These are phyloP conservation scores for Forficula auricularia DNA, from an alignment of 1,140 invertebrate genomes.

Conservation along the genomic window DNA sequence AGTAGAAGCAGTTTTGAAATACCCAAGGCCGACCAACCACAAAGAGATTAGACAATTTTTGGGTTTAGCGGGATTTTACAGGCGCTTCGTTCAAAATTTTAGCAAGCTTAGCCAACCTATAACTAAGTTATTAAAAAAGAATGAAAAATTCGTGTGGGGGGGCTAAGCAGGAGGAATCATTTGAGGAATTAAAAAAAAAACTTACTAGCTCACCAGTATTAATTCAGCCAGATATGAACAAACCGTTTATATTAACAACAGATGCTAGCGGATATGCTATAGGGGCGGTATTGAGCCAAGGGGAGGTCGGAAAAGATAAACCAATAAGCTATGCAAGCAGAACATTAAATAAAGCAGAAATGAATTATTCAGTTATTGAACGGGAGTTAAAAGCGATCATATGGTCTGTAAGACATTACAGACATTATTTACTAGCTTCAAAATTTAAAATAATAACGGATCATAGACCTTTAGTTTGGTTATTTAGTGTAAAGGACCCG, in stretches of 20 bases:
- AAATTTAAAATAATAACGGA: constrained; percentile 20
- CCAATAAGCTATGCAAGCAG: constrained; percentile 7
- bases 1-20: constrained; percentile 13
- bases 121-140: constrained; percentile 4
- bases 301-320: constrained; percentile 9
- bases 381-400: constrained; percentile 19
- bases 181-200: constrained; percentile 7
- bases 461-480: constrained; percentile 8
- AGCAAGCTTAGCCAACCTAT: constrained; percentile 3
- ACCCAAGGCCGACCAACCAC: constrained; percentile 12
- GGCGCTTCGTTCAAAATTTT: constrained; percentile 6
- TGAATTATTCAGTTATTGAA: constrained; percentile 18
- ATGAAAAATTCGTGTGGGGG: neutral
- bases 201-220: neutral
- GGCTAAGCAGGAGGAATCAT: neutral
- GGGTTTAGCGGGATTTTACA: constrained; percentile 15
- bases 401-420: constrained; percentile 4
- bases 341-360: constrained; percentile 11
- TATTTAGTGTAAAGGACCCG: constrained; percentile 12
- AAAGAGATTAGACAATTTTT: constrained; percentile 18
- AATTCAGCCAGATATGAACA: constrained; percentile 6
- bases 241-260: constrained; percentile 7
- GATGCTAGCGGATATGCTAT: constrained; percentile 7
- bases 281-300: constrained; percentile 8
- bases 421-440: constrained; percentile 20